Evolutionary conservation across 1,140 invertebrate species (phyloP).

Genomic region (Odontomachus brunneus): DNA sequence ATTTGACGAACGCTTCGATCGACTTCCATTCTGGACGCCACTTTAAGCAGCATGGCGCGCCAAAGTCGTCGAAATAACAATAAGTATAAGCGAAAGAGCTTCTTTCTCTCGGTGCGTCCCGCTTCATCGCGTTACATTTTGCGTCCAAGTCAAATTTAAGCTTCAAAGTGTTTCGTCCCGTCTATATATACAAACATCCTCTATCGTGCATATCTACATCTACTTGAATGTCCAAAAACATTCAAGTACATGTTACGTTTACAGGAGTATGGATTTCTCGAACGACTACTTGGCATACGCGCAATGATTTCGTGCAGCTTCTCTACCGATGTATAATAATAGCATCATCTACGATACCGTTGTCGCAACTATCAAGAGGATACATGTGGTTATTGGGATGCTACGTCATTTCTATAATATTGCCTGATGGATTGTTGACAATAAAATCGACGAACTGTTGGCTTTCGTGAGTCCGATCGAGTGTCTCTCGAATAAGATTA

Average conservation of each 20-base stretch:
- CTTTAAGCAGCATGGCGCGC: slow-evolving; percentile 19
- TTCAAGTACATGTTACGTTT: no score
- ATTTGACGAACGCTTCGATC: slow-evolving; percentile 49
- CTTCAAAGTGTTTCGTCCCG: slow-evolving; percentile 4
- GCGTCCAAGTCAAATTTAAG: slow-evolving; percentile 32
- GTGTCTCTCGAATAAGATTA: no score
- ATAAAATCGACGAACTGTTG: no score
- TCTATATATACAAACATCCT: slow-evolving; percentile 23
- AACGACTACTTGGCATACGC: slow-evolving; percentile 9
- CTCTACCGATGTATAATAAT: slow-evolving; percentile 30
- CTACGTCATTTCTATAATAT: no score
- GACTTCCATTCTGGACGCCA: neutral
- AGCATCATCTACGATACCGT: neutral
- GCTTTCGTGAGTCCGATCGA: neutral
- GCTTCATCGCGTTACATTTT: neutral
- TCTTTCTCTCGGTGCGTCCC: neutral
- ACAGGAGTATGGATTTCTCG: neutral
- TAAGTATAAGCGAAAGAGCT: neutral
- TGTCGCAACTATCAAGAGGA: neutral
- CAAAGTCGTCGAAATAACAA: slow-evolving; percentile 34
- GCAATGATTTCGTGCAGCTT: slow-evolving; percentile 27
- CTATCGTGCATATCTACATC: slow-evolving; percentile 47
- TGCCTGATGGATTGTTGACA: no score
- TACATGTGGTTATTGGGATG: no score
- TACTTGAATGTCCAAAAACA: slow-evolving; percentile 15